Evolutionary conservation across 1,140 invertebrate genomes (phyloP).

Genomic region (Steinernema feltiae): DNA sequence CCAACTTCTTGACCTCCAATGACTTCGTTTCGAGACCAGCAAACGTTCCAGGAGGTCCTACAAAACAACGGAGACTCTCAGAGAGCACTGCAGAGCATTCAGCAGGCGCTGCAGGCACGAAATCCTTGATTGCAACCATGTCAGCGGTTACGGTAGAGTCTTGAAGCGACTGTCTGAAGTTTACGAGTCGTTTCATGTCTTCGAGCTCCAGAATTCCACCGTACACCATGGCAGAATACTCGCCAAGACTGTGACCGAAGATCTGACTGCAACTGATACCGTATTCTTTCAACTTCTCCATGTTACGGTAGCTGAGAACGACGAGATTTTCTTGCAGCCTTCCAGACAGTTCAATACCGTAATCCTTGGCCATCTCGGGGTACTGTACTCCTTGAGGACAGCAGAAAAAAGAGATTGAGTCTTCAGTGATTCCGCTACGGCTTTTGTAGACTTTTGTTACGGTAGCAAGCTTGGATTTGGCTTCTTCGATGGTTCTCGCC

Average conservation of each 20-base stretch:
- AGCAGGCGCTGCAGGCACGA: conserved; percentile 19
- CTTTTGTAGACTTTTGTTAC: neutral
- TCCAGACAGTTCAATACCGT: neutral
- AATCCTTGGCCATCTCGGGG: conserved; percentile 31
- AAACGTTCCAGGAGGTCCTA: conserved; percentile 26
- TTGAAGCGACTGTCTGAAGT: conserved; percentile 27
- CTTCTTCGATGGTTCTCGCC: conserved; percentile 19
- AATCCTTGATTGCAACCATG: conserved; percentile 42
- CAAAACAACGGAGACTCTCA: conserved; percentile 29
- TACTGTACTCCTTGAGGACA: conserved; percentile 51
- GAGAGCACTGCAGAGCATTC: conserved; percentile 35
- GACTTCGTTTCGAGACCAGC: conserved; percentile 22
- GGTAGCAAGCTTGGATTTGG: conserved; percentile 15
- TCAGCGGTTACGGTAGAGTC: conserved; percentile 31
- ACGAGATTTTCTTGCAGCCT: conserved; percentile 23
- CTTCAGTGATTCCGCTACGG: too few relatives aligned
- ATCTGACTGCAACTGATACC: conserved; percentile 27
- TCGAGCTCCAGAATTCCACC: conserved; percentile 21
- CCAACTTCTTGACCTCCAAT: conserved; percentile 19
- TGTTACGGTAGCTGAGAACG: conserved; percentile 28
- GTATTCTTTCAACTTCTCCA: conserved; percentile 1
- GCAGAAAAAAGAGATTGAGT: conserved; percentile 43
- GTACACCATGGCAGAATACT: conserved; percentile 40
- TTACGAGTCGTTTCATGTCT: conserved; percentile 32
- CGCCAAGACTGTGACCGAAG: conserved; percentile 48